phyloP scores from a whole-genome alignment of 2,888 invertebrate species.

The Pristionchus exspectatus region DNA sequence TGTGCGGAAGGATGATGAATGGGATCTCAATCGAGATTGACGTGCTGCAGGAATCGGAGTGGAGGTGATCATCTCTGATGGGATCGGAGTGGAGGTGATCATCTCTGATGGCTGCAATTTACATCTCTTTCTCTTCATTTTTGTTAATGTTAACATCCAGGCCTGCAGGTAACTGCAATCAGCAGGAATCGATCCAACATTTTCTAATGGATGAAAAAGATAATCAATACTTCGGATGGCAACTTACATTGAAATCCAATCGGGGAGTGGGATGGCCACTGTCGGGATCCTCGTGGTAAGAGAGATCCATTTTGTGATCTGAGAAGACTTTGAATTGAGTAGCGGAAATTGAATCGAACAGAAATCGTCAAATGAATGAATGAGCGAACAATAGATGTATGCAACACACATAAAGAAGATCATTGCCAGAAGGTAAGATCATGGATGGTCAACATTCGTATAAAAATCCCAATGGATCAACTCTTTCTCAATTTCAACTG shows the following conservation, averaged over 20 bases:
- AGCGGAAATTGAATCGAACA: not conserved
- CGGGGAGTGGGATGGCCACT: slow-evolving; percentile 48
- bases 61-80: not conserved
- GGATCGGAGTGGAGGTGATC: not conserved
- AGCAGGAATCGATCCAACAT: not conserved
- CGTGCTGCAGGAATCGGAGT: not conserved
- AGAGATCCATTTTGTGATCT: not conserved
- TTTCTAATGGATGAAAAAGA: not conserved
- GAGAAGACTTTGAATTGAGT: not conserved
- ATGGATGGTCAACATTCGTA: too few relatives aligned
- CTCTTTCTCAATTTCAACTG: too few relatives aligned
- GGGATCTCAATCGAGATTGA: not conserved
- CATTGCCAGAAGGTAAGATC: too few relatives aligned
- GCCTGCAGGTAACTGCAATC: not conserved
- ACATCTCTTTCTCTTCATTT: not conserved
- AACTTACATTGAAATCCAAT: not conserved
- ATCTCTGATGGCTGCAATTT: not conserved
- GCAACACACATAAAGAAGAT: not conserved
- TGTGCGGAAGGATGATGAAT: not conserved
- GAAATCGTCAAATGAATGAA: not conserved
- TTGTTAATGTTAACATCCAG: not conserved
- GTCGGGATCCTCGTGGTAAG: not conserved
- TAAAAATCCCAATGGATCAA: too few relatives aligned
- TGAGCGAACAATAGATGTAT: not conserved
- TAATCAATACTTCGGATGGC: not conserved